These are phyloP conservation scores for Agrotis clavis DNA, from an alignment of 2,888 invertebrate species.

Conservation along the genomic window DNA sequence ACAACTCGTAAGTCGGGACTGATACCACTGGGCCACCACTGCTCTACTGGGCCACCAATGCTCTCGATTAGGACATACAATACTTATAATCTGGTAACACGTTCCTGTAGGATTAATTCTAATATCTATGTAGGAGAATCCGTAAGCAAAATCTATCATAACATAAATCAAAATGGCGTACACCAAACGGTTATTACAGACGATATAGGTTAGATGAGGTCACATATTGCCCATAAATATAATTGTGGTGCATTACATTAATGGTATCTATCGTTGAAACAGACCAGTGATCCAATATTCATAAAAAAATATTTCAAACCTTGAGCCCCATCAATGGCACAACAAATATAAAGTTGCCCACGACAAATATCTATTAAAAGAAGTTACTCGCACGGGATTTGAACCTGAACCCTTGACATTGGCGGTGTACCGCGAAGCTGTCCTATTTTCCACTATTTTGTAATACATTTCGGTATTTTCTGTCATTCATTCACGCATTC, in stretches of 20 bases:
- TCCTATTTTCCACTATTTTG: constrained; percentile 34
- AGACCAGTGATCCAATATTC: constrained; percentile 21
- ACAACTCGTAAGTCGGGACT: too few species aligned
- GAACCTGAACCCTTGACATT: constrained; percentile 59
- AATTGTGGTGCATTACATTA: constrained; percentile 41
- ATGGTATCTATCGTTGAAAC: constrained; percentile 36
- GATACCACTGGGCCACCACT: too few species aligned
- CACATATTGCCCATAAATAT: constrained; percentile 42
- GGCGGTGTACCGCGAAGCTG: constrained; percentile 29
- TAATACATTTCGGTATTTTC: constrained; percentile 46
- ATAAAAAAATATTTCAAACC: constrained; percentile 41
- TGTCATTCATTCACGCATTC: constrained; percentile 69
- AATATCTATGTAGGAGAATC: too few species aligned
- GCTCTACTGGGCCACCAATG: too few species aligned
- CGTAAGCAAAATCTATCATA: too few species aligned
- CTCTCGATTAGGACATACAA: too few species aligned
- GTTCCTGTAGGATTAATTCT: too few species aligned
- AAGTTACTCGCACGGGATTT: constrained; percentile 21
- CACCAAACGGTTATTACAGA: not conserved
- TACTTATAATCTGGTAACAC: too few species aligned
- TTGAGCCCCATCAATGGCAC: constrained; percentile 26
- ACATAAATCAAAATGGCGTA: not conserved
- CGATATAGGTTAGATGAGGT: constrained; percentile 13
- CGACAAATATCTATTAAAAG: constrained; percentile 30
- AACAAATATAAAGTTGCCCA: constrained; percentile 12